These are phyloP conservation scores for Aphidius colemani DNA, from an alignment of 2,888 invertebrate genomes.

Conservation along the genomic window DNA sequence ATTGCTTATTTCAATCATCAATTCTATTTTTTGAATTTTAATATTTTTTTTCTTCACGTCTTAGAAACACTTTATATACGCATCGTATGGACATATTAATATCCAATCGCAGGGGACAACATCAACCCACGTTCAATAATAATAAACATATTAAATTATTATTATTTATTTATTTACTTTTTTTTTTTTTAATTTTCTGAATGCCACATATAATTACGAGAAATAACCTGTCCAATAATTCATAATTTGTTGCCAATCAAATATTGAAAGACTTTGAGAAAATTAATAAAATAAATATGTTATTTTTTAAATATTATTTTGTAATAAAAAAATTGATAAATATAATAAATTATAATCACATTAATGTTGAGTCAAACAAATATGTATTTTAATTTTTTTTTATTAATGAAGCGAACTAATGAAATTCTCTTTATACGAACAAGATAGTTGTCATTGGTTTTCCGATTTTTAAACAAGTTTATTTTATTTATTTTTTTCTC, in stretches of 20 bases:
- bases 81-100: conserved; percentile 6
- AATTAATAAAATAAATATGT: neutral
- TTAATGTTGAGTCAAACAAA: too few species aligned
- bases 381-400: too few species aligned
- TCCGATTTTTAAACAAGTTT: too few species aligned
- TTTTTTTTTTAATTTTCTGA: conserved; percentile 10
- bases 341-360: too few species aligned
- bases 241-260: conserved; percentile 13
- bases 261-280: neutral
- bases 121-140: too few species aligned
- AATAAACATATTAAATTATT: neutral
- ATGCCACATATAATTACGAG: conserved; percentile 13
- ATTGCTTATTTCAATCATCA: conserved; percentile 32
- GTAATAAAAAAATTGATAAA: too few species aligned
- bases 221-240: conserved; percentile 14
- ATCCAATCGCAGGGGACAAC: conserved; percentile 1
- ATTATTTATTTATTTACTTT: conserved; percentile 14
- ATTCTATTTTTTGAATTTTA: conserved; percentile 32
- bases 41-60: conserved; percentile 8
- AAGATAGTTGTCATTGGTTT: too few species aligned
- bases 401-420: too few species aligned
- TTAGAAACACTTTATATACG: conserved; percentile 17
- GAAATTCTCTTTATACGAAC: too few species aligned
- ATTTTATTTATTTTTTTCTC: too few species aligned
- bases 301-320: neutral